Evolutionary conservation across 2,797 vertebrate species (phyloP).

Genomic region (Echiichthys vipera): DNA sequence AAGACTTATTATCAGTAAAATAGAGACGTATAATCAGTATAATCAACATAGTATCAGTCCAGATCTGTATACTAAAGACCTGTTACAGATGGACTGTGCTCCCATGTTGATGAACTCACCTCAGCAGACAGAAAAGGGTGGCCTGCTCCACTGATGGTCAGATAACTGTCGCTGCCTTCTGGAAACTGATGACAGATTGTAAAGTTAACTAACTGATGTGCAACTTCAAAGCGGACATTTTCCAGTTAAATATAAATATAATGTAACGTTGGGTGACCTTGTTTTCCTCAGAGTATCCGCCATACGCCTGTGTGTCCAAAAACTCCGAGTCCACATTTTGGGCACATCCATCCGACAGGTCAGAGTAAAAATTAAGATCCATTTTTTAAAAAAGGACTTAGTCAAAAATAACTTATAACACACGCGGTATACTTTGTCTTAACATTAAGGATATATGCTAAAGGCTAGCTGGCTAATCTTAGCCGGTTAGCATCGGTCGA

Average conservation of each 20-base stretch:
- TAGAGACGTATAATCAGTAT: too few species aligned
- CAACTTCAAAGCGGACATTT: background rate
- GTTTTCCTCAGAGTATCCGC: conserved; percentile 73
- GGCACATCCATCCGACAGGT: conserved; percentile 77
- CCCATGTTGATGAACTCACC: conserved; percentile 54
- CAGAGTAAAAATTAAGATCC: conserved; percentile 85
- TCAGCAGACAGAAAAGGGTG: conserved; percentile 90
- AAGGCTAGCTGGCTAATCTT: conserved; percentile 35
- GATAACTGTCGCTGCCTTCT: conserved; percentile 86
- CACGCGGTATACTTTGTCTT: background rate
- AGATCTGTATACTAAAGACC: too few species aligned
- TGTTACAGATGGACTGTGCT: background rate
- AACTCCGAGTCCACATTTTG: conserved; percentile 81
- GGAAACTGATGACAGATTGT: conserved; percentile 82
- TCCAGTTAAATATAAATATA: accelerated
- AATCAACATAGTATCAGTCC: too few species aligned
- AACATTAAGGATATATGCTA: conserved; percentile 30
- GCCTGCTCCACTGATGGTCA: conserved; percentile 86
- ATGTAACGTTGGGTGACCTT: conserved; percentile 70
- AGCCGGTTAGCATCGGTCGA: conserved; percentile 28
- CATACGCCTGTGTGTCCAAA: conserved; percentile 77
- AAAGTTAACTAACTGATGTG: accelerated
- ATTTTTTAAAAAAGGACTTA: conserved; percentile 54
- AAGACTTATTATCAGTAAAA: too few species aligned
- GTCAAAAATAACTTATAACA: background rate